Evolutionary conservation across 2,797 vertebrate genomes (phyloP), one percentile per base, ranked within the genome.

Genomic region (Pseudochirops corinnae): DNA sequence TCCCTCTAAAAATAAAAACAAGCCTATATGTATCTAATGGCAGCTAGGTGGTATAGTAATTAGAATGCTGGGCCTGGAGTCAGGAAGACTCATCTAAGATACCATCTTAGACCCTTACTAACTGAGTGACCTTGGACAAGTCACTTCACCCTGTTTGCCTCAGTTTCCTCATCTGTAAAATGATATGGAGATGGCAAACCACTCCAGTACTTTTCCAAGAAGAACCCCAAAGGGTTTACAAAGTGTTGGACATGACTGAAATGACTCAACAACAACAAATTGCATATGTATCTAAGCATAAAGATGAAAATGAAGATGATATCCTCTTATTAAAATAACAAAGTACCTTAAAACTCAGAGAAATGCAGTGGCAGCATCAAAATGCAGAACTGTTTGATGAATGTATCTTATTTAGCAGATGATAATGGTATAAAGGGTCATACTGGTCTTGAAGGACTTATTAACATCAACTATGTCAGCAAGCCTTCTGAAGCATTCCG

Each of bases 401-500:
- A 92, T 50, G 62, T 4, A 57, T 11, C 5, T 3, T 53, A 57
- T 94, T 93, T 96, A 96, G 92, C 82, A 62, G 74, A 95, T 46
- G 55, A 90, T 97, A 96, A 91, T 95, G 95, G 91, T 18, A 93
- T 92, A 55, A 95, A 39, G 74, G 93, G 33, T 90, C 96, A 97
- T 53, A 56, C 95, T 56, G 97, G 52, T 9, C 92, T 87, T 94
- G 93, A 94, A 13, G 62, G 62, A 90, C 92, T 90, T 90, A 94
- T 94, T 95, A 92, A 93, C 96, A 93, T 33, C 67, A 94, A 91
- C 46, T 56, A 67, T 96, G 93, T 95, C 96, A 96, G 92, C 96
- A 96, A 4, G 95, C 55, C 56, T 96, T 98, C 93, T 62, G 58
- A 91, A 98, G 96, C 55, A 93, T 26, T 94, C 93, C 67, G 95